Percentiles rank a stretch among this genome's conserved stretches.
Evolutionary conservation across 2,888 invertebrate species (phyloP).

Genomic region (Vandiemenella viatica): DNA sequence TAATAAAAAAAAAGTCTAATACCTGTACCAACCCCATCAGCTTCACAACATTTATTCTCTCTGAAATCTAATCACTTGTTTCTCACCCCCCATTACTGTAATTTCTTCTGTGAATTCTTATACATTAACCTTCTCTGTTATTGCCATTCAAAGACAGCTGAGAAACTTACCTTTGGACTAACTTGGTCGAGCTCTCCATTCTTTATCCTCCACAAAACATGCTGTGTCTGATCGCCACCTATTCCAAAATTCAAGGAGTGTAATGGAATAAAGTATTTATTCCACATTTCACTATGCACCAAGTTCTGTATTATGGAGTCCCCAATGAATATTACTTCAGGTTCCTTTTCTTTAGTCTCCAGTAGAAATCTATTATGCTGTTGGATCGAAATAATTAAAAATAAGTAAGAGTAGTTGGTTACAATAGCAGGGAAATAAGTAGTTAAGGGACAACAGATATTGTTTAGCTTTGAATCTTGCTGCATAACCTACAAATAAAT

Average conservation of each 20-base stretch:
- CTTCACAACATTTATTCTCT: too few species aligned
- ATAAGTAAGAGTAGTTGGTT: slow-evolving; percentile 20
- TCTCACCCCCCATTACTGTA: too few species aligned
- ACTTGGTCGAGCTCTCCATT: slow-evolving; percentile 83
- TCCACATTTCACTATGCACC: slow-evolving; percentile 75
- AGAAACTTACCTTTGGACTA: slow-evolving; percentile 61
- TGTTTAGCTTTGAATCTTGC: not conserved
- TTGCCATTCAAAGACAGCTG: too few species aligned
- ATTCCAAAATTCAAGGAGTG: slow-evolving; percentile 87
- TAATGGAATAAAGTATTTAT: slow-evolving; percentile 77
- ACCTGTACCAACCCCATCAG: too few species aligned
- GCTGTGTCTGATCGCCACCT: slow-evolving; percentile 72
- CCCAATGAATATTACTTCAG: slow-evolving; percentile 81
- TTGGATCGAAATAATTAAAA: too few species aligned
- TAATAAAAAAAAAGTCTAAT: too few species aligned
- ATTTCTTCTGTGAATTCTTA: too few species aligned
- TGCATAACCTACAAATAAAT: not conserved
- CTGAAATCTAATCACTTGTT: too few species aligned
- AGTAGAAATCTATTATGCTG: slow-evolving; percentile 75
- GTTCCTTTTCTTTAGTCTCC: slow-evolving; percentile 78
- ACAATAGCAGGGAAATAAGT: not conserved
- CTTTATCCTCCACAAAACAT: slow-evolving; percentile 77
- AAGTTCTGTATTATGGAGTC: slow-evolving; percentile 75
- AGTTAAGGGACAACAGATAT: not conserved
- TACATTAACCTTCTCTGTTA: too few species aligned